Base-by-base conservation (phyloP, 2,113 vertebrate species). In the Ageneiosus marmoratus region DNA sequence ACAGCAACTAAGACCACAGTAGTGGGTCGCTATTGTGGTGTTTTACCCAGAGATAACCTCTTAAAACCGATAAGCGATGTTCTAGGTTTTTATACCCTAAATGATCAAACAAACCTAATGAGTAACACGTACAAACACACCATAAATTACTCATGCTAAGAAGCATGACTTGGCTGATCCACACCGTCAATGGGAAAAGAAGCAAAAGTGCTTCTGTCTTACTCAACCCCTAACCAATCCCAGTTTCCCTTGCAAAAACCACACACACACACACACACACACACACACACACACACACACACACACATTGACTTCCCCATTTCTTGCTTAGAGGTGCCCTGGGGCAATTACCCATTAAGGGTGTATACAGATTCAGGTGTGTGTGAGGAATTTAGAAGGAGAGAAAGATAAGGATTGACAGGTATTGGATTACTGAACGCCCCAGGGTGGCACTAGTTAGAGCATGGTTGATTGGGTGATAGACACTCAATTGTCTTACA, bases 341-440 rank as follows among this genome's bases (percentile, higher is more conserved):
- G 70, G 70, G 85, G 87, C 83, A 80, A 82, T 79, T 86, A 83
- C 60, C 83, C 83, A 88, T 84, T 44, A 84, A 84, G 83, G 77
- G 83, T 87, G 83, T 85, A 83, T 83, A 77, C 60, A 76, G 83
- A 78, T 81, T 83, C 69, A 86, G 85, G 85, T 88, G 82, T 84
- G 62, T 87, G 84, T 79, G 81, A 83, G 60, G 34, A 82, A 77
- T 83, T 77, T 78, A 82, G 70, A 76, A 74, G 76, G 63, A 79
- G 70, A 50, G 60, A 56, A 18, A 46, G 32, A 80, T 55, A 77
- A 51, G 81, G 79, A 88, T 82, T 82, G 87, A 82, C 87, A 88
- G 82, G 76, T 86, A 86, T 86, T 84, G 70, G 77, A 84, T 88
- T 88, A 86, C 82, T 58, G 72, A 60, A 63, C 27, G 79, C 84